Base-by-base conservation (phyloP, 2,888 invertebrate genomes). In the Dasysyrphus albostriatus region DNA sequence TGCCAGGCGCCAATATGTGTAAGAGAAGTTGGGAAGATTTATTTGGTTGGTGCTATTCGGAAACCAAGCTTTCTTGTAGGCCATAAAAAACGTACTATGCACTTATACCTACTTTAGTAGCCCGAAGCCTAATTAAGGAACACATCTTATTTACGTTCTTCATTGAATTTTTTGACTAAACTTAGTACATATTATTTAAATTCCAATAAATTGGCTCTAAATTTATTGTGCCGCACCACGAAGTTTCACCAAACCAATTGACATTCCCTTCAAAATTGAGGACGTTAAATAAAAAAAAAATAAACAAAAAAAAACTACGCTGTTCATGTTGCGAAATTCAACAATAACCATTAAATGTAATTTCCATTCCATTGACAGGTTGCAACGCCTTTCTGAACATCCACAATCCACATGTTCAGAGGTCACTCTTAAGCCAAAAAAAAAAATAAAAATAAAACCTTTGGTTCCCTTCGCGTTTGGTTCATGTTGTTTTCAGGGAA, bases 301-400 rank as follows among this genome's bases (percentile, higher is more conserved):
- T 32, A 24, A 6, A 24, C 37, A 69, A 51, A 51, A 49, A 81
- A 80, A 72, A 54, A 24, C 29, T 1, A 54, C 14, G 34, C 72
- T 59, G 77, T n/a, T 82, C 85, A 78, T 82, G 85, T 87, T 78
- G 78, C 49, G 24, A 78, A 74, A 65, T 70, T 67, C 69, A 78
- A 58, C 82, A 74, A 87, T 82, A 69, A 65, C 59, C 81, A 85
- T 85, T 85, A 77, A 87, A 78, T 78, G 78, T 69, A 74, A 78
- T 78, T 78, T 49, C 78, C 82, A 87, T 82, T 87, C 74, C 82
- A 87, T 74, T 82, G 85, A 87, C 82, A 82, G 78, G 82, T 82
- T 78, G 82, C 82, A 78, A 82, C 85, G 85, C 85, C 82, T 87
- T 59, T 65, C 58, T 69, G 69, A 49, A 63, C 69, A 58, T 74